Base-by-base conservation (phyloP, 2,113 vertebrate genomes). In the Brachyistius frenatus region DNA sequence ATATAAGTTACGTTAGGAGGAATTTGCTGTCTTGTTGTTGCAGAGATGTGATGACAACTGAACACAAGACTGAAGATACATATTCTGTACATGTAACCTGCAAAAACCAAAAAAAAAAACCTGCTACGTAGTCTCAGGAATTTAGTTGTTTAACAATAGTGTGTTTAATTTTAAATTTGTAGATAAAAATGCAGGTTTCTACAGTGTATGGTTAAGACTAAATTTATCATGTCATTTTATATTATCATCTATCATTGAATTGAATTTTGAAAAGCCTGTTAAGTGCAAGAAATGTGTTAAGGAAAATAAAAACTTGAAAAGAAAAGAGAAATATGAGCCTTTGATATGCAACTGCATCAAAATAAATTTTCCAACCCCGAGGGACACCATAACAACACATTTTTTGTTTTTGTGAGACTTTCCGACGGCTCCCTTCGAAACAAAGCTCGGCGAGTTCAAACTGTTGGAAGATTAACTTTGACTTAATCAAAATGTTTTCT, bases 391-490 rank as follows among this genome's bases (percentile, higher is more conserved):
- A 31, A 68, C 35, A 31, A 14, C 57, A 41, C 37, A 49, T 8
- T 4, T 7, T 37, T 7, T 4, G 37, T 37, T 37, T 37, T 37
- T 37, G 37, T 7, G 4, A 37, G 13, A 13, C 41, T 11, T 11
- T 44, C 3, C 5, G 7, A 72, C 32, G 13, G 60, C 35, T 82
- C 67, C 53, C 35, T 32, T 33, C 56, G 58, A 73, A 66, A 39
- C 78, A 66, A 66, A 68, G 62, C 81, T 78, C 31, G 5, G 41
- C 7, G 63, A 85, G 78, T 86, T 80, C 58, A 86, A 76, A 73
- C 79, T 81, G 71, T 66, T 76, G 60, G 61, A 83, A 80, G 90
- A 86, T 90, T 83, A 91, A 85, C 90, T 79, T 67, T 77, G 86
- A 80, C 80, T 79, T 76, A 76, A 86, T 87, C 84, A 84, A 82